Conservation (phyloP, 2,113 vertebrate species). For the Eurypyga helias region DNA sequence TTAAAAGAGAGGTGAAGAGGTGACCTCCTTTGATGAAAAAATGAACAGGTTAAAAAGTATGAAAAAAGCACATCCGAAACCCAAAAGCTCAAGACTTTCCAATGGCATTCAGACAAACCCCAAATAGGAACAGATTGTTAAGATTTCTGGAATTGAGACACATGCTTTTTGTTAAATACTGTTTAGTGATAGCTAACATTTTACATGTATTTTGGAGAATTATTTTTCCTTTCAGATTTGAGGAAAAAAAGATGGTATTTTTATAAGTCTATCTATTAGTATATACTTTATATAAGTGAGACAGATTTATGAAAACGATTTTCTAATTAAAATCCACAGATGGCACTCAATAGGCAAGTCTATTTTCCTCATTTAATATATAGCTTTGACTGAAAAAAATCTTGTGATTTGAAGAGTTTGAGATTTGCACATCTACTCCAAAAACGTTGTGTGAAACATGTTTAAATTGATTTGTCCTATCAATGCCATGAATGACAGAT, state of each 20-base stretch:
- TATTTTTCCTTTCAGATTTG: neutral
- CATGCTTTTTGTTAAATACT: neutral
- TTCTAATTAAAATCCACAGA: constrained; percentile 53
- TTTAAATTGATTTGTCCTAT: neutral
- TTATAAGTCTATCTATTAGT: neutral
- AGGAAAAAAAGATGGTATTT: neutral
- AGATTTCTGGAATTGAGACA: neutral
- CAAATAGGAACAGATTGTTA: neutral
- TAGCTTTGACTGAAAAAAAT: neutral
- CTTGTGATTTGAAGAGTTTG: neutral
- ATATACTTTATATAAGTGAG: neutral
- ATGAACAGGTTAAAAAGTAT: constrained; percentile 22
- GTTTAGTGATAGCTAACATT: neutral
- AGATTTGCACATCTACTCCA: neutral
- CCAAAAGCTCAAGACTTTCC: neutral
- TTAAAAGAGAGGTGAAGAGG: constrained; percentile 67
- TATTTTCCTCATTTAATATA: neutral
- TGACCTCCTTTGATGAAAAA: constrained; percentile 61
- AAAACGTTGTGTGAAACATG: neutral
- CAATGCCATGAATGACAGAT: neutral
- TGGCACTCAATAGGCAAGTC: constrained; percentile 29
- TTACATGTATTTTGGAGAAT: neutral
- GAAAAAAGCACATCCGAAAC: neutral
- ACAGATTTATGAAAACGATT: neutral
- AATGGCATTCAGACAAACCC: neutral